Base-by-base conservation (phyloP, 2,113 vertebrate genomes). In the Ictidomys tridecemlineatus region DNA sequence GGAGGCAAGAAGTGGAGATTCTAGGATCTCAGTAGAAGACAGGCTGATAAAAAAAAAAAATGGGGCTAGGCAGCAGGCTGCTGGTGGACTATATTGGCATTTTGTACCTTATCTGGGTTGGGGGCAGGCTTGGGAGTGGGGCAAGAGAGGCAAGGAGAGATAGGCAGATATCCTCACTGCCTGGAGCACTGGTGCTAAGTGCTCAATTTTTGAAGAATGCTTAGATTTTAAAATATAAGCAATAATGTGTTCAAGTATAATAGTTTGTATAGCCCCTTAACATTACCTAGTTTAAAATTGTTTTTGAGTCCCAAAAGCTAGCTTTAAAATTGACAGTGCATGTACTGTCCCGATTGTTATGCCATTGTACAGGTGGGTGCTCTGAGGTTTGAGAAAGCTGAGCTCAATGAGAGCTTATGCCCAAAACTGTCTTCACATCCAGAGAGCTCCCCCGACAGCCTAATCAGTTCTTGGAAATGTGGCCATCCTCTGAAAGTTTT, bases 301-400 rank as follows among this genome's bases (percentile, higher is more conserved):
- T 70, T 24, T 83, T 61, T 48, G 67, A 24, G 5, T 42, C 77
- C 91, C 37, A 51, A 39, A 95, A 88, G 53, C 53, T 42, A 26
- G 0, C 14, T 69, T n/a, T 48, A 48, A 48, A 85, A 82, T 58
- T 12, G 51, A 67, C 13, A 30, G 32, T 9, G 1, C 8, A 5
- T 11, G 2, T 10, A 1, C 24, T 1, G 13, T 58, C 26, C 20
- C 24, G 17, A 8, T 45, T 16, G 13, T 0, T 8, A 26, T 24
- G 22, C 39, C 11, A 4, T 63, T 86, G 63, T 74, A 63, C 61
- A 26, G 1, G 11, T n/a, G 56, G n/a, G 1, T 34, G 56, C 34
- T 30, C 48, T 0, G 6, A 73, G 48, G 53, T 53, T 18, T 2
- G 3, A 53, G 73, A 51, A 72, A 69, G 4, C 45, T 22, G 30